Evolutionary conservation across 1,140 invertebrate species (phyloP).

Genomic region (Microplitis demolitor): DNA sequence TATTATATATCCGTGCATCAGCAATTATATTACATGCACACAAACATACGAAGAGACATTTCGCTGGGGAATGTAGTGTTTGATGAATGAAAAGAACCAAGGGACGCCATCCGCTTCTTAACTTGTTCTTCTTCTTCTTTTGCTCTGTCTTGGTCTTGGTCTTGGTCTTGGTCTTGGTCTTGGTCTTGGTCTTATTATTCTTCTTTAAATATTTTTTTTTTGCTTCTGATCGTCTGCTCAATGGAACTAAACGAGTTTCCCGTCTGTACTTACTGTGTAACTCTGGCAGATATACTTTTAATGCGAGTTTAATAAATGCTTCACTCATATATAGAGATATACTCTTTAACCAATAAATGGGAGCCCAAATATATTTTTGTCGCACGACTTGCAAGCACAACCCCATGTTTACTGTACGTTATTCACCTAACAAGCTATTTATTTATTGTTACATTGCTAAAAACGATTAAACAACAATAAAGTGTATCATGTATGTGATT

Average conservation of each 20-base stretch:
- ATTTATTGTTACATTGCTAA: no score
- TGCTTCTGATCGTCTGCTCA: constrained; percentile 23
- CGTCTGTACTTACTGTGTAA: neutral
- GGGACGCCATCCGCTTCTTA: constrained; percentile 13
- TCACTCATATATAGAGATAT: no score
- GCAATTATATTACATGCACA: constrained; percentile 13
- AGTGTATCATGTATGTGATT: no score
- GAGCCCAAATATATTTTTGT: no score
- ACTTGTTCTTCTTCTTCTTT: neutral
- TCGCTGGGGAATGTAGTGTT: constrained; percentile 36
- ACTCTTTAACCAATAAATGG: no score
- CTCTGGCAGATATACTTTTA: neutral
- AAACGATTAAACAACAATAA: no score
- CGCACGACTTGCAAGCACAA: no score
- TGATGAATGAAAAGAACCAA: constrained; percentile 49
- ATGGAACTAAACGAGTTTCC: constrained; percentile 39
- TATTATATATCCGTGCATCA: constrained; percentile 4
- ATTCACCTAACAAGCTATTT: no score
- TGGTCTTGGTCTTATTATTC: neutral
- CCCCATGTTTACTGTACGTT: no score
- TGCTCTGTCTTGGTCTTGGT: neutral
- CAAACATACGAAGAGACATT: no score
- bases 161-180: neutral
- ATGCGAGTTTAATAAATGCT: no score
- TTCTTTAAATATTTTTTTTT: neutral